Percentiles rank a stretch among this genome's conserved stretches.
Evolutionary conservation across 2,888 invertebrate genomes (phyloP).

Genomic region (Mystacides longicornis): DNA sequence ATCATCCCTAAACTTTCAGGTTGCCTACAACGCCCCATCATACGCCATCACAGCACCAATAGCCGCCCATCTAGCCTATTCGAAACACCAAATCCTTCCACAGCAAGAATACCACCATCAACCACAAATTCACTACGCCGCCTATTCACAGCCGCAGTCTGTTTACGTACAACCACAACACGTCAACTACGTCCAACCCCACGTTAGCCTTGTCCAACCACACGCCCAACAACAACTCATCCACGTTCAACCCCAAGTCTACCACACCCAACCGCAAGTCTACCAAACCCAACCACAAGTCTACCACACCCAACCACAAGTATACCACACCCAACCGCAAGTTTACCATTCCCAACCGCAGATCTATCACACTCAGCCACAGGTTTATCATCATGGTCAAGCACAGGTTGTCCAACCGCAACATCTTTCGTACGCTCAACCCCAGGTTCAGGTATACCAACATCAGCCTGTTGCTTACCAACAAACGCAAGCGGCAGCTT

Average conservation of each 20-base stretch:
- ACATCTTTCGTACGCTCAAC: slow-evolving; percentile 6
- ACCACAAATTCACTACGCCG: slow-evolving; percentile 20
- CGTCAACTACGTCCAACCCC: slow-evolving; percentile 15
- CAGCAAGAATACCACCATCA: slow-evolving; percentile 27
- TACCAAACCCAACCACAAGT: slow-evolving; percentile 16
- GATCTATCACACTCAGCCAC: slow-evolving; percentile 6
- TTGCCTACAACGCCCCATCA: slow-evolving; percentile 31
- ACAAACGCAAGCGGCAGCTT: slow-evolving; percentile 19
- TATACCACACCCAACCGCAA: slow-evolving; percentile 17
- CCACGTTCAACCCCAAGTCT: slow-evolving; percentile 12
- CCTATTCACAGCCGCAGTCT: slow-evolving; percentile 17
- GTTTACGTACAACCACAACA: slow-evolving; percentile 19
- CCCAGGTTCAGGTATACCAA: slow-evolving; percentile 13
- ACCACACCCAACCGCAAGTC: slow-evolving; percentile 13
- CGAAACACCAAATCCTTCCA: slow-evolving; percentile 33
- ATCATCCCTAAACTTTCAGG: slow-evolving; percentile 34
- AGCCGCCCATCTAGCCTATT: slow-evolving; percentile 37
- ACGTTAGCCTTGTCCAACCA: slow-evolving; percentile 7
- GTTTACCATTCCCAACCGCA: slow-evolving; percentile 19
- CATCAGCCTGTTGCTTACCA: slow-evolving; percentile 14
- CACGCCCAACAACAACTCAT: slow-evolving; percentile 13
- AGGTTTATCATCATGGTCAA: not conserved
- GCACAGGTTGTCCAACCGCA: slow-evolving; percentile 19
- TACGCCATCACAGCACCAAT: slow-evolving; percentile 39
- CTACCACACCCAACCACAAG: slow-evolving; percentile 17